Evolutionary conservation across 2,888 invertebrate species (phyloP).

Genomic region (Meganola albula): DNA sequence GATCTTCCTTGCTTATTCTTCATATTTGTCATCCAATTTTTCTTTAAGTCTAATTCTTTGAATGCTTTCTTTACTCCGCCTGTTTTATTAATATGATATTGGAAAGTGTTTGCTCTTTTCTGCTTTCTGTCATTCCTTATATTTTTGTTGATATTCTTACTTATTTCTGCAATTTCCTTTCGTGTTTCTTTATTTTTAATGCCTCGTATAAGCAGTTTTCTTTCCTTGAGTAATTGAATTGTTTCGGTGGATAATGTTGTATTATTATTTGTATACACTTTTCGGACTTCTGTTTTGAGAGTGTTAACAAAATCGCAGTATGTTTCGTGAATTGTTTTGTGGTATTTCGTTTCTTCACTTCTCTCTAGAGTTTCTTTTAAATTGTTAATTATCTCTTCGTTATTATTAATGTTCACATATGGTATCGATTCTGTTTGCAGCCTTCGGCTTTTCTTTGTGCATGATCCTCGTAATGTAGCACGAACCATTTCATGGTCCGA

Average conservation of each 20-base stretch:
- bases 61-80: slow-evolving; percentile 15
- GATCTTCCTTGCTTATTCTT: slow-evolving; percentile 3
- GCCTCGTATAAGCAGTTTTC: slow-evolving; percentile 1
- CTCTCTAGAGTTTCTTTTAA: slow-evolving; percentile 3
- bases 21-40: slow-evolving; percentile 15
- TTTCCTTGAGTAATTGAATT: slow-evolving; percentile 3
- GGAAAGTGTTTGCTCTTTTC: slow-evolving; percentile 8
- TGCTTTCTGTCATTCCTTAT: slow-evolving; percentile 15
- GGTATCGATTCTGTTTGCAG: slow-evolving; percentile 2
- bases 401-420: slow-evolving; percentile 3
- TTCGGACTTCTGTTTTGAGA: slow-evolving; percentile 4
- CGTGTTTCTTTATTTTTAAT: not conserved
- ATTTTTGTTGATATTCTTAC: slow-evolving; percentile 11
- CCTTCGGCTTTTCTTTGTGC: slow-evolving; percentile 4
- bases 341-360: slow-evolving; percentile 1
- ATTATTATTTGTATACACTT: slow-evolving; percentile 3
- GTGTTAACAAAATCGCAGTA: slow-evolving; percentile 4
- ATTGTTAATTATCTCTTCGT: slow-evolving; percentile 1
- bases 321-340: slow-evolving; percentile 1
- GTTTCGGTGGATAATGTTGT: slow-evolving; percentile 5
- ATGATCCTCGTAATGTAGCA: slow-evolving; percentile 1
- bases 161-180: slow-evolving; percentile 7
- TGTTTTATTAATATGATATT: slow-evolving; percentile 13
- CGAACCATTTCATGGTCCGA: slow-evolving; percentile 7
- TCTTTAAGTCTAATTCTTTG: slow-evolving; percentile 14